Evolutionary conservation across 2,797 vertebrate species (phyloP), one percentile per base, ranked within the genome.

Genomic region (Eremophila alpestris): DNA sequence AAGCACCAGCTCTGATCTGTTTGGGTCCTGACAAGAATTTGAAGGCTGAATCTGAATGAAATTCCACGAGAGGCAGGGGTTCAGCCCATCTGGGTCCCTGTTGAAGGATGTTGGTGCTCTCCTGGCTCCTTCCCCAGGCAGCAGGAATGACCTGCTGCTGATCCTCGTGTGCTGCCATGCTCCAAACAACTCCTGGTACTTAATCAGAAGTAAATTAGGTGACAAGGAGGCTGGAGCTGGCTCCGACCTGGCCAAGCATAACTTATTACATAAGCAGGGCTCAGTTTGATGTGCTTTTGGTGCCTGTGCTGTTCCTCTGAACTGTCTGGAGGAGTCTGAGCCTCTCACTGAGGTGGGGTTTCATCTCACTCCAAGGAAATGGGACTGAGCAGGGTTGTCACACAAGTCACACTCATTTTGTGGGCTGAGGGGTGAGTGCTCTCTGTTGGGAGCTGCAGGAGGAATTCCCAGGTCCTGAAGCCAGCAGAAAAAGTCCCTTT

Each of bases 141-240:
- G 79, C 87, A n/a, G 26, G 4, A 48, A 82, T 1, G n/a, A 52
- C 45, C 64, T 83, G 91, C 79, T 74, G 77, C 65, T 18, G 23
- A 49, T 38, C 1, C n/a, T 48, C 13, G 22, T 3, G 73, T 40
- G 74, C 41, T 71, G 8, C 92, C 51, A 3, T 9, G 6, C 84
- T 63, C 74, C 60, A 56, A 71, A 63, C 78, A 49, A 18, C 68
- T 56, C 91, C 5, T 81, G 29, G 63, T 65, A 80, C 85, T 80
- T 79, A 62, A 95, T 91, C 93, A 93, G 94, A 52, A 84, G 73
- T 51, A 65, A 95, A 96, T 96, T 34, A 90, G 83, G 94, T 94
- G 96, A 77, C 3, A 30, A 38, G 75, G 93, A 92, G 92, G 86
- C 59, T 32, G 4, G 18, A 55, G 48, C 79, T 92, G 93, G 83